A percentile compares a stretch with the other conserved stretches of the same genome.
Conservation (phyloP, 2,797 vertebrate species). For the Cuculus canorus region DNA sequence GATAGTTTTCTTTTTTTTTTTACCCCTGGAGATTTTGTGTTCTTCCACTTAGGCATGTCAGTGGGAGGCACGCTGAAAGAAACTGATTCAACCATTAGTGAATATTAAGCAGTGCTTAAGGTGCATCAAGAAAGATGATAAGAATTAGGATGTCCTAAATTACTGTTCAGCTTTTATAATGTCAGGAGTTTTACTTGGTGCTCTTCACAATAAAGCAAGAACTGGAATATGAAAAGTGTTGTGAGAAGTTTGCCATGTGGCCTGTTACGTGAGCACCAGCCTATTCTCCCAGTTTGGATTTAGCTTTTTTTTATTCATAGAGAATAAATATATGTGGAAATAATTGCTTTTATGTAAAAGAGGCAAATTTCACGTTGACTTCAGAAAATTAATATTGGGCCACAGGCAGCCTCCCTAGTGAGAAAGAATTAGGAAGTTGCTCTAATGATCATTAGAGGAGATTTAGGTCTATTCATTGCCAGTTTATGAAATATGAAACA, state of each 20-base stretch:
- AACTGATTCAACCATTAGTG: neutral
- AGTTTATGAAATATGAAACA: constrained; percentile 22
- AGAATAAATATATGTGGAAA: constrained; percentile 19
- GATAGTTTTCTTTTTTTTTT: neutral
- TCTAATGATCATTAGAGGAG: constrained; percentile 40
- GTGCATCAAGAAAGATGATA: neutral
- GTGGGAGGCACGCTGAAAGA: constrained; percentile 1
- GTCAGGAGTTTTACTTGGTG: constrained; percentile 32
- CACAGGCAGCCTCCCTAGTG: constrained; percentile 7
- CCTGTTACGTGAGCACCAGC: neutral
- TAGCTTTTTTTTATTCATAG: neutral
- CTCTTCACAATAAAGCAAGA: constrained; percentile 13
- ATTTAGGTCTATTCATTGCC: constrained; percentile 27
- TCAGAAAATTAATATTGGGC: constrained; percentile 36
- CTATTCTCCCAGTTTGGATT: neutral
- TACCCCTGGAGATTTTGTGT: neutral
- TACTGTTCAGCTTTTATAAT: neutral
- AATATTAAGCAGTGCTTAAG: constrained; percentile 32
- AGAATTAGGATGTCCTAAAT: constrained; percentile 14
- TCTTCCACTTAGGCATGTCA: constrained; percentile 31
- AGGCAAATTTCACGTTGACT: constrained; percentile 35
- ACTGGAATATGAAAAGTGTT: neutral
- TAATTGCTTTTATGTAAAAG: constrained; percentile 53
- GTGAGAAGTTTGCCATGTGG: constrained; percentile 4
- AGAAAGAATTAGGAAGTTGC: constrained; percentile 40